Evolutionary conservation across 2,797 vertebrate genomes (phyloP).

Genomic region (Selene dorsalis): DNA sequence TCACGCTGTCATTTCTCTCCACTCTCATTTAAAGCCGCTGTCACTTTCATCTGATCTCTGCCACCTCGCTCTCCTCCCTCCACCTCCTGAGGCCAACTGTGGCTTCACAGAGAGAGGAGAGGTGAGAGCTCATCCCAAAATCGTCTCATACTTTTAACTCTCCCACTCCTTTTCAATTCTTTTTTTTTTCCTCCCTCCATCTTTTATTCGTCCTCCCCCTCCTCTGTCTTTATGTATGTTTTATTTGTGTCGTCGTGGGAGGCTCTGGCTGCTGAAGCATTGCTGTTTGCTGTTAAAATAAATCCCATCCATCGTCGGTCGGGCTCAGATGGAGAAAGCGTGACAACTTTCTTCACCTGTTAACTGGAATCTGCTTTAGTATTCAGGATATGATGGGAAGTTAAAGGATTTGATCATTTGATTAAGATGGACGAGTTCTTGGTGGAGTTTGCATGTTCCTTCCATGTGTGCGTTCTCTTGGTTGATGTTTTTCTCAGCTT

Average conservation of each 20-base stretch:
- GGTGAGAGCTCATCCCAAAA: slow-evolving; percentile 29
- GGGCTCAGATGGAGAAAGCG: neutral
- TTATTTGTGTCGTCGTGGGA: neutral
- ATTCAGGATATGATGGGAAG: neutral
- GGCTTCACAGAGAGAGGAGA: slow-evolving; percentile 2
- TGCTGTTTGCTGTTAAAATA: neutral
- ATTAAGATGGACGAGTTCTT: neutral
- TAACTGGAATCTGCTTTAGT: neutral
- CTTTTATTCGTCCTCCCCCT: neutral
- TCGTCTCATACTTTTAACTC: slow-evolving; percentile 7
- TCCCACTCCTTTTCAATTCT: neutral
- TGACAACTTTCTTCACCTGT: neutral
- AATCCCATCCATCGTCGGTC: neutral
- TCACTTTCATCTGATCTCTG: slow-evolving; percentile 32
- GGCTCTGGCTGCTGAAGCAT: neutral
- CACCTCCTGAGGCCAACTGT: slow-evolving; percentile 28
- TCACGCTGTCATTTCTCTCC: neutral
- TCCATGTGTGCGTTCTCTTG: too few relatives aligned
- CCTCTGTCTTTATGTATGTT: neutral
- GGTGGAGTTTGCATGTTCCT: too few relatives aligned
- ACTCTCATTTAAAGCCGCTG: slow-evolving; percentile 21
- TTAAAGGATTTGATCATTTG: neutral
- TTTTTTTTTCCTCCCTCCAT: neutral
- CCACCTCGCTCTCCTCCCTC: neutral
- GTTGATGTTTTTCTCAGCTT: too few relatives aligned